phyloP scores from a whole-genome alignment of 2,113 vertebrate species.

The Tamias sibiricus region DNA sequence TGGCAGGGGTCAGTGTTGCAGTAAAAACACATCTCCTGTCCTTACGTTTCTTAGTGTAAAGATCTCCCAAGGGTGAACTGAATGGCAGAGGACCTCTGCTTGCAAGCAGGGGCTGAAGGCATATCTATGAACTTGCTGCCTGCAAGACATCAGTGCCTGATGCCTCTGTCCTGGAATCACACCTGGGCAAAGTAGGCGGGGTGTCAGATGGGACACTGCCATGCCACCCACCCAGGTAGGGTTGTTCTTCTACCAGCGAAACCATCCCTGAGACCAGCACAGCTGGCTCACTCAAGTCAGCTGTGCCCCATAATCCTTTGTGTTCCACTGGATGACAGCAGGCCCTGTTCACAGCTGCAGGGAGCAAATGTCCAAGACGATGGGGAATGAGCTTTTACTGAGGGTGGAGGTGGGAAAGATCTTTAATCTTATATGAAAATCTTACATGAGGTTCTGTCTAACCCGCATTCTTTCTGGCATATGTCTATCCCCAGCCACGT shows the following conservation, averaged over 20 bases:
- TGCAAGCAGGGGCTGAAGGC: not conserved
- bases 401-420: not conserved
- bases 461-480: not conserved
- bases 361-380: not conserved
- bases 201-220: not conserved
- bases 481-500: not conserved
- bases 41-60: not conserved
- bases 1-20: not conserved
- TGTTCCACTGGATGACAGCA: not conserved
- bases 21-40: not conserved
- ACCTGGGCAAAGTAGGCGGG: not conserved
- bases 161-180: not conserved
- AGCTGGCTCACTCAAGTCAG: not conserved
- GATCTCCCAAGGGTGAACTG: not conserved
- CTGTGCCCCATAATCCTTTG: not conserved
- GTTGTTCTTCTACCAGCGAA: not conserved
- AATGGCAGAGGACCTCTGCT: not conserved
- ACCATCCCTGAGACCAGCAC: not conserved
- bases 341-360: not conserved
- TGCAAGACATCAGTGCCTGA: rapidly evolving
- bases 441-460: not conserved
- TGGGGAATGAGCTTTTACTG: not conserved
- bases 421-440: not conserved
- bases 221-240: not conserved
- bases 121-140: not conserved